Base-by-base conservation (phyloP, 1,140 invertebrate genomes). In the Hyphantria cunea region DNA sequence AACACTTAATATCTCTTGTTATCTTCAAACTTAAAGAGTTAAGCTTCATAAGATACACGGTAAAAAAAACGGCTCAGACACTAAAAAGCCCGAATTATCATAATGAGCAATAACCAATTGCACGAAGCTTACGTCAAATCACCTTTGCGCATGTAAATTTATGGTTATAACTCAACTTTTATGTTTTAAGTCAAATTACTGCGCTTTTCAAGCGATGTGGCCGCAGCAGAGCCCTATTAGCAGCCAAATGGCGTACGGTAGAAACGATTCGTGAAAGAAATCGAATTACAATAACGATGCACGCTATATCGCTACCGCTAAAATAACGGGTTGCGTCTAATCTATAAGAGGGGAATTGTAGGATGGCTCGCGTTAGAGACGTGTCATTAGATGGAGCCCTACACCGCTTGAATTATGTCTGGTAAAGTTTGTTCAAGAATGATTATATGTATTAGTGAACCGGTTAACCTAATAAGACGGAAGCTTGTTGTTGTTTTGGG, bases 211-310 rank as follows among this genome's bases (percentile, higher is more conserved):
- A 66, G 64, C 64, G 76, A 79, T 77, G 76, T n/a, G 74, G 76
- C 68, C 74, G 71, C 75, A 68, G 78, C 75, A 69, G 41, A 25
- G 48, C 63, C 78, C 74, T 76, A 81, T 89, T 89, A 87, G 78
- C 70, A 72, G 75, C 85, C 86, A 89, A 86, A 88, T 88, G 86
- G 84, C 76, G 84, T 72, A 68, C 66, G 51, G 66, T 51, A 63
- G 66, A 72, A 70, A 65, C 63, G 62, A 82, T 83, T 81, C 80
- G 82, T 81, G 76, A 81, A 85, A 80, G 77, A 88, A 87, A 88
- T 87, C 84, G 83, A 86, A 90, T 90, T 86, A 84, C 76, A 73
- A 76, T 86, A 87, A 89, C 78, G 74, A 85, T 70, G 76, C 87
- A 90, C 84, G 84, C 82, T 79, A 88, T 78, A 51, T 54, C 64